These are phyloP conservation scores for Rhinella marina DNA, from an alignment of 2,797 vertebrate species.

Conservation along the genomic window DNA sequence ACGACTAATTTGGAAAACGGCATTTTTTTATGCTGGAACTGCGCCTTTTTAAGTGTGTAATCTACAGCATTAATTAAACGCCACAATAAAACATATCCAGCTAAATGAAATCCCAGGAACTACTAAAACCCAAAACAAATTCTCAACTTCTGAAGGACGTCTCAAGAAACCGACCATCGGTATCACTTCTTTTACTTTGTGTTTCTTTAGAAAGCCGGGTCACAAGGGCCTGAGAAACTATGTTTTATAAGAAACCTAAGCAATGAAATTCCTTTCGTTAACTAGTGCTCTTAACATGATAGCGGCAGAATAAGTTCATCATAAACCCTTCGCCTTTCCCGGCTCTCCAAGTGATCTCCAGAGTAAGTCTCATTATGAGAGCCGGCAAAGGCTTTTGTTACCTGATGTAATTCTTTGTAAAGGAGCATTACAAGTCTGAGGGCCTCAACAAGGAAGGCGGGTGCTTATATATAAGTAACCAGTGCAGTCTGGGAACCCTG, in stretches of 20 bases:
- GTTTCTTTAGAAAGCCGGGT: conserved; percentile 85
- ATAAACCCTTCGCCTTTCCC: conserved; percentile 80
- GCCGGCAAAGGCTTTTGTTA: conserved; percentile 82
- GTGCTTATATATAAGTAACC: conserved; percentile 77
- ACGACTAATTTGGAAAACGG: conserved; percentile 54
- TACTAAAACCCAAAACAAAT: conserved; percentile 71
- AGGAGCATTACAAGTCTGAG: conserved; percentile 76
- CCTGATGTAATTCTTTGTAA: conserved; percentile 85
- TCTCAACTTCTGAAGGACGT: conserved; percentile 78
- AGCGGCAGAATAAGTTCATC: conserved; percentile 83
- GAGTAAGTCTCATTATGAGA: conserved; percentile 83
- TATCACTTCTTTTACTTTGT: conserved; percentile 82
- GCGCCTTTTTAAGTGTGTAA: conserved; percentile 58
- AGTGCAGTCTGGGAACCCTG: conserved; percentile 78
- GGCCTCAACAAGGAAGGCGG: conserved; percentile 55
- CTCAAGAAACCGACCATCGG: conserved; percentile 84
- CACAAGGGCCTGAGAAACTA: conserved; percentile 86
- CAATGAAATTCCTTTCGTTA: conserved; percentile 83
- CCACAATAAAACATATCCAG: conserved; percentile 53
- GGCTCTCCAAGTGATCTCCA: conserved; percentile 79
- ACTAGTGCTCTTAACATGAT: conserved; percentile 87
- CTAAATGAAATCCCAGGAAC: conserved; percentile 42
- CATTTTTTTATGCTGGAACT: conserved; percentile 50
- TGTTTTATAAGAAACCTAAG: conserved; percentile 83
- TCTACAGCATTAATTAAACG: conserved; percentile 53